These are phyloP conservation scores for Tribolium freemani DNA, from an alignment of 2,888 invertebrate species.

Conservation along the genomic window DNA sequence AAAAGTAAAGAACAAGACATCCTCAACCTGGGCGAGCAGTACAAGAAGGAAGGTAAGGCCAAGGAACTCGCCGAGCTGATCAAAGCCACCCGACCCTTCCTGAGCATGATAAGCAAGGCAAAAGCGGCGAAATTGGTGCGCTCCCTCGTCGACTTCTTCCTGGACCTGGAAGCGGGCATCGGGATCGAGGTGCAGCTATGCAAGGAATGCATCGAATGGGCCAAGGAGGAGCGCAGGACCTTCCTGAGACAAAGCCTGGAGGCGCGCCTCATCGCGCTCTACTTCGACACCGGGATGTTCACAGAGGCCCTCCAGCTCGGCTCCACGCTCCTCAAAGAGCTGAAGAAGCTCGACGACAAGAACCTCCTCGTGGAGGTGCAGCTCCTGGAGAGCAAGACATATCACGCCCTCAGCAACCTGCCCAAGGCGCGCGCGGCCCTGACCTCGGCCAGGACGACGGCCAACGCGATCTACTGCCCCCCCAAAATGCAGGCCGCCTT, in stretches of 20 bases:
- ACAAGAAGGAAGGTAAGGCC: constrained; percentile 94
- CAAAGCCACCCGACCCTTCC: constrained; percentile 94
- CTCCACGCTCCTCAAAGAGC: constrained; percentile 90
- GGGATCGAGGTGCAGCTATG: constrained; percentile 94
- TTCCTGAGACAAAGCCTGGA: constrained; percentile 97
- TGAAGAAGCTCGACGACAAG: constrained; percentile 99
- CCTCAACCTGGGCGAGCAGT: constrained; percentile 90
- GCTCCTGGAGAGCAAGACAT: constrained; percentile 97
- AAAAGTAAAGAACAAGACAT: constrained; percentile 95
- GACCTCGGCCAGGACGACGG: constrained; percentile 98
- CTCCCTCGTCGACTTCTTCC: constrained; percentile 95
- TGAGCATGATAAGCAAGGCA: constrained; percentile 96
- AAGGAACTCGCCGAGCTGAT: constrained; percentile 93
- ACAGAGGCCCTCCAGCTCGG: constrained; percentile 88
- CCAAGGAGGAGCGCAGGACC: constrained; percentile 96
- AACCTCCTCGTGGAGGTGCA: constrained; percentile 98
- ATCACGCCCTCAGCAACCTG: constrained; percentile 96
- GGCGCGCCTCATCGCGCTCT: constrained; percentile 93
- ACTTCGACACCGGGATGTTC: constrained; percentile 93
- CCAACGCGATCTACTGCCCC: constrained; percentile 99
- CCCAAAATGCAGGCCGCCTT: constrained; percentile 98
- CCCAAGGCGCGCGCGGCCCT: constrained; percentile 97
- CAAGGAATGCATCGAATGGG: constrained; percentile 99
- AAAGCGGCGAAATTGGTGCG: constrained; percentile 99
- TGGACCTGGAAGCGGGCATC: constrained; percentile 96